Evolutionary conservation across 2,113 vertebrate species (phyloP), one percentile per base, ranked within the genome.

Genomic region (Siphamia tubifer): DNA sequence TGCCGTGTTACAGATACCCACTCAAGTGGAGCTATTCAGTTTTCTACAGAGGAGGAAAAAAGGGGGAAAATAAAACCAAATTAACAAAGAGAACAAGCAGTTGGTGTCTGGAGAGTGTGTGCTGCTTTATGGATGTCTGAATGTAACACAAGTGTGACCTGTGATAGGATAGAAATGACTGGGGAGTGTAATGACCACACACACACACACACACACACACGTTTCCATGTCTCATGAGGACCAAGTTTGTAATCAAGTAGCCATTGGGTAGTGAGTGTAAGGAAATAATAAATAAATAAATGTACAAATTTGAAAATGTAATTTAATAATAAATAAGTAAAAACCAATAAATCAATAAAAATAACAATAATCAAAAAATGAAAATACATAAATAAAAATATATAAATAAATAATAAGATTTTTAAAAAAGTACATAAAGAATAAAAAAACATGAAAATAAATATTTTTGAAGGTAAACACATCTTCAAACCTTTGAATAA

Each of bases 21-120:
- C 60, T 81, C 55, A 48, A 74, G 61, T 70, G 72, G 68, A 65
- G 76, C 82, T 15, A 54, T 27, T 78, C 67, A 10, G 42, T 60
- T 81, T 65, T 78, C 58, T 61, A 24, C 47, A 17, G 39, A 36
- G 48, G 4, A 28, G 55, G 12, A 30, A 12, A 28, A 28, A 19
- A 28, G 19, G 17, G 27, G 35, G 23, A 20, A 23, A 36, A 49
- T 64, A 61, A 83, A 70, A 79, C 65, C 45, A 69, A 79, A 78
- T 81, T 60, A 68, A 71, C 69, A 44, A 24, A 7, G 34, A 49
- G 20, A 66, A 39, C 21, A 62, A 64, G 31, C 10, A 36, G 57
- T 42, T 35, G 58, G n/a, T 4, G 27, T 68, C 38, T 45, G 53
- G 20, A 34, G 49, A 28, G 66, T 39, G 32, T 0, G 15, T 2